Percentiles rank a stretch among this genome's conserved stretches.
phyloP scores from a whole-genome alignment of 2,797 vertebrate genomes.

The Eutrigla gurnardus region DNA sequence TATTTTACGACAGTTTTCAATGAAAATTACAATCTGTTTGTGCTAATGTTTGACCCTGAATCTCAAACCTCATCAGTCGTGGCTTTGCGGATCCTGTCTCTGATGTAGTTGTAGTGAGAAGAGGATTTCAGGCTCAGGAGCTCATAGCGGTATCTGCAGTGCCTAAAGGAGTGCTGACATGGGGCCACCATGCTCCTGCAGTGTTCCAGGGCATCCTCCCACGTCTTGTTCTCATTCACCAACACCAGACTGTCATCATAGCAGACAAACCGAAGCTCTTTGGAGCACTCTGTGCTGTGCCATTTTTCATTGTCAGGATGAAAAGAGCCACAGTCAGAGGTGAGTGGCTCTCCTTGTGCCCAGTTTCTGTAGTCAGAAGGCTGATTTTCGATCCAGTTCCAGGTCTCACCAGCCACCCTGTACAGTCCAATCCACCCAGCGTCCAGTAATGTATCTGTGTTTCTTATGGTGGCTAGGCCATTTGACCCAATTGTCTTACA shows the following conservation, averaged over 20 bases:
- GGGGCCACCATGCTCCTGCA: slow-evolving; percentile 14
- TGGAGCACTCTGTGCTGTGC: rapidly evolving
- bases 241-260: slow-evolving; percentile 41
- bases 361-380: slow-evolving; percentile 2
- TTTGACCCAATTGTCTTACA: rapidly evolving
- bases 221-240: slow-evolving; percentile 60
- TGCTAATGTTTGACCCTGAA: background rate
- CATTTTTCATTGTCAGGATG: rapidly evolving
- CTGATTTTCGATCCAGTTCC: slow-evolving; percentile 23
- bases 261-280: rapidly evolving
- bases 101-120: slow-evolving; percentile 18
- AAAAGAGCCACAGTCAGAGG: slow-evolving; percentile 33
- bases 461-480: background rate
- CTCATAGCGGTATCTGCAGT: background rate
- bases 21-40: background rate
- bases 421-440: slow-evolving; percentile 53
- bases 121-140: slow-evolving; percentile 29
- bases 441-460: rapidly evolving
- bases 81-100: slow-evolving; percentile 27
- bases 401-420: background rate
- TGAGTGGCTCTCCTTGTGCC: background rate
- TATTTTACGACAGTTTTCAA: background rate
- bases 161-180: rapidly evolving
- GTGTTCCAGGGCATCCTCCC: slow-evolving; percentile 55
- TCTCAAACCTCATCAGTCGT: slow-evolving; percentile 57